These are phyloP conservation scores for Xiphias gladius DNA, from an alignment of 2,113 vertebrate species.

Conservation along the genomic window DNA sequence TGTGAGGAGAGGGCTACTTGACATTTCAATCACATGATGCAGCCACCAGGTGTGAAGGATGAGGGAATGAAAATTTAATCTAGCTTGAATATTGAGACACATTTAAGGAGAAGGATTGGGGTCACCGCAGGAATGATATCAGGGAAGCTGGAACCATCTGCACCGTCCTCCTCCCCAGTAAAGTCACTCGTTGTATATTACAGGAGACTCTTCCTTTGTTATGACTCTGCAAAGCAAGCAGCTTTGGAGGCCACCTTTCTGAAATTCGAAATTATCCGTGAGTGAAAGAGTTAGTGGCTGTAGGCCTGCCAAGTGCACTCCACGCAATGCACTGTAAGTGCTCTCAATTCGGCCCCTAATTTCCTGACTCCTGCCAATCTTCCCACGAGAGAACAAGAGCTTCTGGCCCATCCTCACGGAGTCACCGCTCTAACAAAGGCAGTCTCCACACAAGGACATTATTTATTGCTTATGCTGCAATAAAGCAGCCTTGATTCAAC, in stretches of 20 bases:
- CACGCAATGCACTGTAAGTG: constrained; percentile 65
- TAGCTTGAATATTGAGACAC: constrained; percentile 19
- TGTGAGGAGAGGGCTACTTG: not conserved
- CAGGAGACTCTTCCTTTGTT: constrained; percentile 24
- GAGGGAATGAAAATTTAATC: constrained; percentile 28
- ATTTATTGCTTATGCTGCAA: constrained; percentile 43
- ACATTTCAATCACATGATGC: constrained; percentile 1
- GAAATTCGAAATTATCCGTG: constrained; percentile 44
- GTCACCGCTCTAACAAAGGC: constrained; percentile 46
- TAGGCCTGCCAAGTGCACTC: constrained; percentile 65
- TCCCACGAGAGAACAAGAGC: constrained; percentile 38
- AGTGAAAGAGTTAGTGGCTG: constrained; percentile 39
- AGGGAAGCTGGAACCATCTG: not conserved
- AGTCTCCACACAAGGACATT: constrained; percentile 18
- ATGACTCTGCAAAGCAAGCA: constrained; percentile 54
- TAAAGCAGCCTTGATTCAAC: constrained; percentile 28
- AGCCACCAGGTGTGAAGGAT: not conserved
- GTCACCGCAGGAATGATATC: not conserved
- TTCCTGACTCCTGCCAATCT: constrained; percentile 68
- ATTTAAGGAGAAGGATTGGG: constrained; percentile 24
- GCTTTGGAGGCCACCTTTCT: constrained; percentile 42
- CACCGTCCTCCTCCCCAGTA: not conserved
- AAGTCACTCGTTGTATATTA: constrained; percentile 37
- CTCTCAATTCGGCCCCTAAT: constrained; percentile 55
- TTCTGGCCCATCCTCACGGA: constrained; percentile 37